Base-by-base conservation (phyloP, 2,888 invertebrate species). In the Hyposoter dolosus region DNA sequence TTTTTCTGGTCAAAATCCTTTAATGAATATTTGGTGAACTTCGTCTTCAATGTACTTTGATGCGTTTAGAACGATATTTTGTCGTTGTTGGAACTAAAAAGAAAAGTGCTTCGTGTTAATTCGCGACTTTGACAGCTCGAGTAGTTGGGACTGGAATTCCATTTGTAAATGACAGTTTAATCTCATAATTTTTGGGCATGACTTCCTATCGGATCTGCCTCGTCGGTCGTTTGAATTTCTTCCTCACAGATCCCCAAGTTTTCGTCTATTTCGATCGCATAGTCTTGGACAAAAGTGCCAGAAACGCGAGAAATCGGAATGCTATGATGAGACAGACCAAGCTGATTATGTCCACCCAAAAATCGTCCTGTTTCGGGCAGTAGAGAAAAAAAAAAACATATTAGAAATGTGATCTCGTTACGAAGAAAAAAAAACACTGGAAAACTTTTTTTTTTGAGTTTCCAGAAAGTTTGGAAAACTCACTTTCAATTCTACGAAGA, bases 301-400 rank as follows among this genome's bases (percentile, higher is more conserved):
- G 92, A 94, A 97, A 98, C 0, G 98, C 98, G 7, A 97, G 93
- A 12, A 97, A 92, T 85, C 98, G 94, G 93, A 98, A 98, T 0
- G 95, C 96, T 28, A 97, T 90, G 90, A 98, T 97, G 0, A 98
- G 95, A 0, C 95, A 93, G 17, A 96, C 93, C 92, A 98, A 95
- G 88, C 96, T 96, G n/a, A 96, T 93, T 43, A 98, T 95, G 91
- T 98, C 98, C 92, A 95, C 95, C 40, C 95, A 94, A 91, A 98
- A 96, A 93, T 97, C 95, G 17, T 95, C 95, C 97, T 97, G 95
- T 50, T 79, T 6, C 2, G 50, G 19, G 32, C 78, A 83, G n/a
- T n/a, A 50, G 74, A 74, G 84, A 69, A 56, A 43, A 78, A 35
- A 69, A 78, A 45, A 10, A 4, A 66, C 0, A 10, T 35, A 4